phyloP scores from a whole-genome alignment of 1,140 invertebrate species.

The Euschistus heros region DNA sequence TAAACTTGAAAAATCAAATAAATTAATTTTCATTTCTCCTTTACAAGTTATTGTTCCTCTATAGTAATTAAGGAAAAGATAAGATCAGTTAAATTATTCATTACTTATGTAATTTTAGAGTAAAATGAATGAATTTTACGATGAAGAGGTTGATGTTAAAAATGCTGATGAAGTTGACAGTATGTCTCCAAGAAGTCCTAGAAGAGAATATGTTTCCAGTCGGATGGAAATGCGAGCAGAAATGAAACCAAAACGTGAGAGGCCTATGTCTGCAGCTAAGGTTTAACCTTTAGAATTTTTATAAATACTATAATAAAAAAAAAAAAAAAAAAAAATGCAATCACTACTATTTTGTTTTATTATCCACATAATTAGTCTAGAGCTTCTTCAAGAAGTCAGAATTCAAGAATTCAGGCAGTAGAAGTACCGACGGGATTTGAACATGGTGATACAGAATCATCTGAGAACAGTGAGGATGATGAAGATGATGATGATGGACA shows the following conservation, averaged over 20 bases:
- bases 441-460: conserved; percentile 22
- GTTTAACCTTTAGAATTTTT: neutral
- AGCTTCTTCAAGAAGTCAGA: neutral
- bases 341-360: too few relatives aligned
- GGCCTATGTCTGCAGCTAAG: conserved; percentile 9
- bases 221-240: conserved; percentile 11
- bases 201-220: conserved; percentile 1
- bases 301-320: too few relatives aligned
- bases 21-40: too few relatives aligned
- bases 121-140: conserved; percentile 25
- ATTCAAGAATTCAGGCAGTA: neutral
- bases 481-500: conserved; percentile 29
- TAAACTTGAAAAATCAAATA: too few relatives aligned
- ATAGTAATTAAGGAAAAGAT: too few relatives aligned
- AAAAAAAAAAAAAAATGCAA: too few relatives aligned
- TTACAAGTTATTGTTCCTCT: too few relatives aligned
- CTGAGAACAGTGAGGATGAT: conserved; percentile 27
- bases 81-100: too few relatives aligned
- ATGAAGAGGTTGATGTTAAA: conserved; percentile 28
- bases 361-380: neutral
- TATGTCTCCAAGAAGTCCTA: conserved; percentile 23
- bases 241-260: conserved; percentile 16
- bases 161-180: conserved; percentile 31
- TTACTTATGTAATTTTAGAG: too few relatives aligned
- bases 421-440: neutral